Base-by-base conservation (phyloP, 2,888 invertebrate species). In the Drosophila trichaetosa region DNA sequence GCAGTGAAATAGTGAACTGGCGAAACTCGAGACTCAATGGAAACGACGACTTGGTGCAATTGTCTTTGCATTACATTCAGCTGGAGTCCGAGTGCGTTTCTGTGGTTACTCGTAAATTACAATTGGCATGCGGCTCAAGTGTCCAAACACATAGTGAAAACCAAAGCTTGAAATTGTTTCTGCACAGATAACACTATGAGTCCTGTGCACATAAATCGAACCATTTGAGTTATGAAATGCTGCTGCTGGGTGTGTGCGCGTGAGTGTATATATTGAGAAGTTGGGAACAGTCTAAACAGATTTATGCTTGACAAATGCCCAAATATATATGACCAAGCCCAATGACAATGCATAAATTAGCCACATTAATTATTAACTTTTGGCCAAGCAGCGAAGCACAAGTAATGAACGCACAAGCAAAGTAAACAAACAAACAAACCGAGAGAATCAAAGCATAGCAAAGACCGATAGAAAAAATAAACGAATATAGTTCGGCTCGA, bases 311-410 rank as follows among this genome's bases (percentile, higher is more conserved):
- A 72, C 66, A 82, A 80, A 82, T 73, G 36, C 67, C 57, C 63
- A 75, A 73, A 76, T 77, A 87, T 71, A 71, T 73, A 64, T 65
- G 68, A 65, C 69, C 65, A 21, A n/a, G 51, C 56, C 24, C 68
- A 63, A 69, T 90, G 90, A 79, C 79, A 79, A 69, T 69, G 87
- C 89, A 87, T 87, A 89, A 90, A 87, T 87, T 78, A 73, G 70
- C 40, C 53, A 70, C 68, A 81, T 90, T 81, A 87, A 89, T 89
- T 87, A 87, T 90, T 73, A 76, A 74, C 64, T 68, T 70, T 51
- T 40, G 53, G 58, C 8, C 33, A 52, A 36, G 54, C 59, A 54
- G 36, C 38, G 73, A 73, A 29, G 31, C 31, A 33, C 62, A 70
- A 74, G 72, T 74, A 76, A 82, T 68, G 69, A 79, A 69, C 69